Percentiles rank a stretch among this genome's conserved stretches.
These are phyloP conservation scores for Shinisaurus crocodilurus DNA, from an alignment of 2,113 vertebrate species.

Conservation along the genomic window DNA sequence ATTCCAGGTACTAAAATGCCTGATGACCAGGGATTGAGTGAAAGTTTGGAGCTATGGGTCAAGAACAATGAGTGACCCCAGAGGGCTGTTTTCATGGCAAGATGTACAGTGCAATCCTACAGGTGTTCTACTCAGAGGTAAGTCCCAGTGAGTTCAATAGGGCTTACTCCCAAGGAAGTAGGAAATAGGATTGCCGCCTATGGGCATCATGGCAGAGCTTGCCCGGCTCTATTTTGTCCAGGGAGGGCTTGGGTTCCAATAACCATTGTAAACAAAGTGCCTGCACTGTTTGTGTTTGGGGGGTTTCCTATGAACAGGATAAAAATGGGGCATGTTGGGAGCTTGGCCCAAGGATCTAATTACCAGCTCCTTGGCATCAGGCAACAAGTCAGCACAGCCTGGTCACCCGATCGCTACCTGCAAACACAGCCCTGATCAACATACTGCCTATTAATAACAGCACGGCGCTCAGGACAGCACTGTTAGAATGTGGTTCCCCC, in stretches of 20 bases:
- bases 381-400: neutral
- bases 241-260: neutral
- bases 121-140: neutral
- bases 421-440: slow-evolving; percentile 21
- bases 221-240: neutral
- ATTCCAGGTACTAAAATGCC: neutral
- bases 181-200: neutral
- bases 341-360: slow-evolving; percentile 20
- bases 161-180: neutral
- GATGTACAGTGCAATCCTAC: neutral
- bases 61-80: neutral
- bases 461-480: neutral
- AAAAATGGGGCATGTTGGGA: slow-evolving; percentile 33
- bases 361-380: slow-evolving; percentile 17
- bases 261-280: slow-evolving; percentile 3
- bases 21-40: neutral
- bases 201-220: neutral
- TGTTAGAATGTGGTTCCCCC: neutral
- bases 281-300: slow-evolving; percentile 11
- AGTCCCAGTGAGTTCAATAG: neutral
- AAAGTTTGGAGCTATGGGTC: neutral
- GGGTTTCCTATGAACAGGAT: slow-evolving; percentile 26
- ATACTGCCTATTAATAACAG: slow-evolving; percentile 34
- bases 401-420: slow-evolving; percentile 26
- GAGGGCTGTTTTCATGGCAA: neutral